Evolutionary conservation across 2,113 vertebrate genomes (phyloP).

Genomic region (Elgaria multicarinata): DNA sequence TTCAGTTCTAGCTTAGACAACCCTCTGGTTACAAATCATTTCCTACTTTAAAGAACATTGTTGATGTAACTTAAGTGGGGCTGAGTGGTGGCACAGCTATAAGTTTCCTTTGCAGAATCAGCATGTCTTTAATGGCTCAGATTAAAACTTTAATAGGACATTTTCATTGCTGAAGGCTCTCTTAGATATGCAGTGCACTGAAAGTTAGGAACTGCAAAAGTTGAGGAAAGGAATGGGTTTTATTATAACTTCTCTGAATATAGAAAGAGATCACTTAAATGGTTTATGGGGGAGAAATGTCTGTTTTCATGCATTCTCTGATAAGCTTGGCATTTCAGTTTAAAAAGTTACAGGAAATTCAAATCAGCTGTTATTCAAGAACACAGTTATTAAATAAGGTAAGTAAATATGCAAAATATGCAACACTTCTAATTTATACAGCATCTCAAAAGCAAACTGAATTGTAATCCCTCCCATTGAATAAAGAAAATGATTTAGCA

Average conservation of each 20-base stretch:
- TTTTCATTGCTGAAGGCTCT: constrained; percentile 8
- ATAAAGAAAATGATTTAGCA: neutral
- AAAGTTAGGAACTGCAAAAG: constrained; percentile 52
- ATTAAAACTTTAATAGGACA: constrained; percentile 40
- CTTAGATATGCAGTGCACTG: constrained; percentile 44
- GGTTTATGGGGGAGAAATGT: constrained; percentile 61
- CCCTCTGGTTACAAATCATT: constrained; percentile 4
- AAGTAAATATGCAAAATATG: constrained; percentile 47
- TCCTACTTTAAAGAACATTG: constrained; percentile 14
- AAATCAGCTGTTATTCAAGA: constrained; percentile 64
- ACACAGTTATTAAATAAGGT: constrained; percentile 50
- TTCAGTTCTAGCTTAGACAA: neutral
- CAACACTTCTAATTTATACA: constrained; percentile 25
- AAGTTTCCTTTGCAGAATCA: constrained; percentile 16
- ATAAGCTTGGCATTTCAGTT: constrained; percentile 70
- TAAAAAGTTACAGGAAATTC: constrained; percentile 71
- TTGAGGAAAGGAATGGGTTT: constrained; percentile 57
- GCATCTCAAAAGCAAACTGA: constrained; percentile 15
- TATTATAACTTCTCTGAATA: constrained; percentile 63
- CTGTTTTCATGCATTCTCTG: constrained; percentile 72
- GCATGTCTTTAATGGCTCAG: neutral
- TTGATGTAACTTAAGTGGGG: constrained; percentile 14
- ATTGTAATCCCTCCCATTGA: constrained; percentile 41
- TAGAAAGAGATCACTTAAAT: constrained; percentile 63
- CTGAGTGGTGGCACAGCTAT: constrained; percentile 2